phyloP scores from a whole-genome alignment of 2,113 vertebrate genomes.

The Pycnonotus jocosus region DNA sequence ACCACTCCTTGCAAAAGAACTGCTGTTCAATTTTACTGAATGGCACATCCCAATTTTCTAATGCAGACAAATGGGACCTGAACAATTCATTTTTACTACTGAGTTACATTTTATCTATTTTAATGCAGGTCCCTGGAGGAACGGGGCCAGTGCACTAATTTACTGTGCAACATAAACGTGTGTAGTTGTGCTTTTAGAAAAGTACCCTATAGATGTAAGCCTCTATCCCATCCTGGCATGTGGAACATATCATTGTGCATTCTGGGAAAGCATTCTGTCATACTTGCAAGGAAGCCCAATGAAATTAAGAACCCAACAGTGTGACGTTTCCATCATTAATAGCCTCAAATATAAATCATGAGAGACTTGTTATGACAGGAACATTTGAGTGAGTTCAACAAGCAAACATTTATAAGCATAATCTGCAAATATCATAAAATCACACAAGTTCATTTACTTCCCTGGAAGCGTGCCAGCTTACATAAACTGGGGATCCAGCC shows the following conservation, averaged over 20 bases:
- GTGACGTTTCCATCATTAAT: background rate
- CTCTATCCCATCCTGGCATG: background rate
- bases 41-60: background rate
- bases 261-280: background rate
- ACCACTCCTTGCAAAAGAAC: background rate
- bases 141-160: background rate
- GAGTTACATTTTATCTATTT: background rate
- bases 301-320: background rate
- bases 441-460: background rate
- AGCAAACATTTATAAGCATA: background rate
- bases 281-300: background rate
- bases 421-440: background rate
- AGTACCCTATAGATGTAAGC: background rate
- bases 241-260: background rate
- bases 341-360: background rate
- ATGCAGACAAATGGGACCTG: background rate
- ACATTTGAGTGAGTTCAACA: background rate
- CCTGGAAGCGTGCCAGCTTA: background rate
- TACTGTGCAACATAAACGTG: background rate
- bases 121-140: background rate
- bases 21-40: background rate
- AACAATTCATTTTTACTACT: background rate
- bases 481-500: background rate
- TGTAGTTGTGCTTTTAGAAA: background rate
- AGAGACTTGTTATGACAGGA: constrained; percentile 3